These are phyloP conservation scores for Antedon mediterranea DNA, from an alignment of 53 echinoderm and acorn worm species.

Conservation along the genomic window DNA sequence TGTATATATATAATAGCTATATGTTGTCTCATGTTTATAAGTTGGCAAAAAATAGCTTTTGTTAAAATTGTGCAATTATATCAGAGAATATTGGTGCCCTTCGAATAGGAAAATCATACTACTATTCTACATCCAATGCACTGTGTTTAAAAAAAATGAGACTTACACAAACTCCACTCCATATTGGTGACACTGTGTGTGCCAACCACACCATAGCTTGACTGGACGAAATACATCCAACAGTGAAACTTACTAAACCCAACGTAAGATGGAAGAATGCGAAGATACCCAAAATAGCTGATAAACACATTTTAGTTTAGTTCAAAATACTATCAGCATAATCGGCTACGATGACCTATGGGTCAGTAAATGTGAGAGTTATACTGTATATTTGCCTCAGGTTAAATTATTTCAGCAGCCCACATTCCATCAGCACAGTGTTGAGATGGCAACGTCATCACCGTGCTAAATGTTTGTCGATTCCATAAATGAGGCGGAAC, in stretches of 20 bases:
- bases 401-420: no score
- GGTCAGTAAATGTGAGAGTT: no score
- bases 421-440: not conserved
- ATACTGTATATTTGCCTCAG: no score
- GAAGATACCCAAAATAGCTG: slow-evolving; percentile 24
- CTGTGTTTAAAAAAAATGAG: no score
- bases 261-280: slow-evolving; percentile 71
- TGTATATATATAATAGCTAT: no score
- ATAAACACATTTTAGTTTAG: not conserved
- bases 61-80: no score
- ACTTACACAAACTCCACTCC: slow-evolving; percentile 90
- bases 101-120: no score
- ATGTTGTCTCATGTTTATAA: no score
- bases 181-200: slow-evolving; percentile 78
- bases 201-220: slow-evolving; percentile 65
- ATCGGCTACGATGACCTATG: no score
- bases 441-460: not conserved
- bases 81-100: no score
- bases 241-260: slow-evolving; percentile 38
- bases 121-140: not conserved
- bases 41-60: no score
- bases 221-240: slow-evolving; percentile 60
- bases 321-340: not conserved
- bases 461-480: not conserved
- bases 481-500: not conserved